These are phyloP conservation scores for Tarsius wallacei DNA, from an alignment of 2,797 vertebrate species.

Conservation along the genomic window DNA sequence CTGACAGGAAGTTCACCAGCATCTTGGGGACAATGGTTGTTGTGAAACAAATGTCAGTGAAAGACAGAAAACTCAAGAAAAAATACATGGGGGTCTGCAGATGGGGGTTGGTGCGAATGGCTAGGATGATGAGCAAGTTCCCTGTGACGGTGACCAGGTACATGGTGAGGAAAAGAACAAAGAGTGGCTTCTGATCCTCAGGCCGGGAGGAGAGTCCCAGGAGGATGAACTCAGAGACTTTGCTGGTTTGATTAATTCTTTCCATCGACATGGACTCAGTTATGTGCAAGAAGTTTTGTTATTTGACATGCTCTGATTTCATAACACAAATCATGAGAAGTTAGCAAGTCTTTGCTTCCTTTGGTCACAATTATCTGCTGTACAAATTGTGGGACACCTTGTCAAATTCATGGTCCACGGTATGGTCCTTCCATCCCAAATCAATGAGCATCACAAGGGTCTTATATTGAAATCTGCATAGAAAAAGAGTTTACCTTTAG, in stretches of 20 bases:
- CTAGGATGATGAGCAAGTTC: conserved; percentile 76
- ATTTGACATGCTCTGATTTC: neutral
- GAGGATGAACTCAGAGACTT: conserved; percentile 64
- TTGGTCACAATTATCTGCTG: neutral
- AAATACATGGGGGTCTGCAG: conserved; percentile 80
- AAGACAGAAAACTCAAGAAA: conserved; percentile 66
- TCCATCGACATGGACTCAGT: neutral
- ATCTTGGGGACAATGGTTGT: conserved; percentile 72
- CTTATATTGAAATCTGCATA: neutral
- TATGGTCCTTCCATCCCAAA: neutral
- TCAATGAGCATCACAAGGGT: neutral
- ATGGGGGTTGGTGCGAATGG: neutral
- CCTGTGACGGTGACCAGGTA: conserved; percentile 66
- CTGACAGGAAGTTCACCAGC: conserved; percentile 77
- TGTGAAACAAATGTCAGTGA: conserved; percentile 75
- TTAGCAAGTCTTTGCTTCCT: neutral
- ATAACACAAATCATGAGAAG: neutral
- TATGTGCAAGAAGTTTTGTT: neutral
- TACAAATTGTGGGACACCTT: neutral
- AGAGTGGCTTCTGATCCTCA: conserved; percentile 66
- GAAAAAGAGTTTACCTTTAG: conserved; percentile 27
- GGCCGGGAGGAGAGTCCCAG: conserved; percentile 55
- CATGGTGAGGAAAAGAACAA: conserved; percentile 60
- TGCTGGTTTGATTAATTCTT: conserved; percentile 46
- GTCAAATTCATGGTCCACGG: neutral